phyloP scores from a whole-genome alignment of 2,797 vertebrate species.

The Tamandua tetradactyla region DNA sequence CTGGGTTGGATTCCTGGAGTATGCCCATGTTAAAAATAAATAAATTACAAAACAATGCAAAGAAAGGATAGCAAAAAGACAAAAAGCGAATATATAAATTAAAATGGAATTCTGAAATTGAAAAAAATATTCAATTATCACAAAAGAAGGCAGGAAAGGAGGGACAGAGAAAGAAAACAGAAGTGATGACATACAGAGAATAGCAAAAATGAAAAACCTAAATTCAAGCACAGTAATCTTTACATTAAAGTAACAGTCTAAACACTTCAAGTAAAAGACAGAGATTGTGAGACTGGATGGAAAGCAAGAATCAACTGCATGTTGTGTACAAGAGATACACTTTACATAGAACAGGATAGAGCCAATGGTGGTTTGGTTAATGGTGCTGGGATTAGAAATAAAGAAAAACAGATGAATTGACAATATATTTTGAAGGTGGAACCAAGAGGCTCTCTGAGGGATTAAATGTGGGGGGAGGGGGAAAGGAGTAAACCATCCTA shows the following conservation, averaged over 20 bases:
- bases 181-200: not conserved
- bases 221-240: not conserved
- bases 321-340: too few species aligned
- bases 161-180: not conserved
- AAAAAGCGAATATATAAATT: not conserved
- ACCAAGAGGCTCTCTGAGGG: too few species aligned
- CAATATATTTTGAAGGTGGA: too few species aligned
- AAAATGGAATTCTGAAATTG: slow-evolving; percentile 20
- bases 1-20: too few species aligned
- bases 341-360: too few species aligned
- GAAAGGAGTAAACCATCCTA: too few species aligned
- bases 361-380: too few species aligned
- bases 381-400: too few species aligned
- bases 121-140: not conserved
- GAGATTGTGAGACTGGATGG: not conserved
- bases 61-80: not conserved
- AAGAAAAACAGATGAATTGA: too few species aligned
- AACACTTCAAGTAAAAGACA: not conserved
- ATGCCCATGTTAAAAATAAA: too few species aligned
- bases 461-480: too few species aligned
- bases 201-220: not conserved
- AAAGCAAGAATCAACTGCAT: too few species aligned
- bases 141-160: not conserved
- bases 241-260: not conserved
- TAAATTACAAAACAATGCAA: not conserved